Base-by-base conservation (phyloP, 2,797 vertebrate species). In the Argya squamiceps region DNA sequence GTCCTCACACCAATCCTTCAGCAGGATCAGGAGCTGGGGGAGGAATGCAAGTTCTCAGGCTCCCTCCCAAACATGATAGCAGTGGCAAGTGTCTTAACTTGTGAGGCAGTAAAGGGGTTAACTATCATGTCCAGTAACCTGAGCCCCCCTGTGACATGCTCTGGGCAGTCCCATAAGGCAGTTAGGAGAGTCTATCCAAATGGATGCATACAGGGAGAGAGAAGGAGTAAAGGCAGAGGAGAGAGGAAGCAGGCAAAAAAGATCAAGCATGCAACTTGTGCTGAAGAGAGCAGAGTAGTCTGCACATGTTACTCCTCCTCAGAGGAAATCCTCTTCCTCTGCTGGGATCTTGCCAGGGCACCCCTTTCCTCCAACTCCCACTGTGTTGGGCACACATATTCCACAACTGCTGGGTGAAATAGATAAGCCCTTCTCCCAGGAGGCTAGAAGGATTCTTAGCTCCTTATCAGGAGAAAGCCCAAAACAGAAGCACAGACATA, bases 191-290 rank as follows among this genome's bases (percentile, higher is more conserved):
- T n/a, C 46, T 34, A 4, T 50, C 59, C 44, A 70, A 60, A 74
- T 0, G 80, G 44, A 63, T 22, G 13, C 24, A 43, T 17, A 52
- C 16, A 30, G 32, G 10, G 41, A 68, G 26, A 82, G 26, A 77
- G 32, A 53, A 37, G 12, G 62, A 26, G 32, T 52, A 27, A 63
- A 92, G 52, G 88, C 79, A 90, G 37, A 85, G 24, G 34, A 74
- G 59, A 78, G 36, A 39, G 39, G 43, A 76, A 52, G 37, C 44
- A 49, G 27, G 15, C 47, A 70, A 74, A 87, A 55, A 24, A 6
- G 52, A 83, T 20, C 32, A 70, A 0, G 1, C 27, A 67, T 0
- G 0, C 30, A 75, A 20, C 39, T 34, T 55, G 71, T 2, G 3
- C 34, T 63, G 32, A 39, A 27, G 78, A 23, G 47, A 92, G 43